Evolutionary conservation across 1,140 invertebrate genomes (phyloP), one percentile per base, ranked within the genome.

Genomic region (Drosophila murphyi): DNA sequence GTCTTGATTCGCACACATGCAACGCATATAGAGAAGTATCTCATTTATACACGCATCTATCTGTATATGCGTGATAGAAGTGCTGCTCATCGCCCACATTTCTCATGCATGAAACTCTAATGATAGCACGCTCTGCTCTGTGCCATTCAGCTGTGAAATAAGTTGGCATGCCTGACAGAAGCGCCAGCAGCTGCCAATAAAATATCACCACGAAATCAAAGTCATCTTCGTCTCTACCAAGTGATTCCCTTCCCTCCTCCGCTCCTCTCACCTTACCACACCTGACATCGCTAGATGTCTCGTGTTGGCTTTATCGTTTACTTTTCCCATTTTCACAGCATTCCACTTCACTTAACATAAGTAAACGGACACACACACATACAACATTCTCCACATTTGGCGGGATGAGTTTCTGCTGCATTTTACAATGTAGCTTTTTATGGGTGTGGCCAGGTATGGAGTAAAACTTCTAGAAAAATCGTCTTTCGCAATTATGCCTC

Each of bases 331-430:
- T 86, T 86, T 87, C 82, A 86, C 70, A 64, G 64, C 76, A 64
- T 87, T 87, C 83, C 82, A 76, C 79, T 79, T 82, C 82, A 79
- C 79, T 87, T 79, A 76, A 70, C 82, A 82, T 70, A 82, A 71
- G 62, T 67, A 55, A 72, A 4, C 51, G 20, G 47, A 43, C 61
- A 32, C 35, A 12, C 41, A 41, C 34, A 64, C 59, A 12, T 4
- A 10, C 45, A 28, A 31, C 35, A 8, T 39, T 10, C 47, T 29
- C 45, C 20, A 20, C 20, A 20, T 20, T 20, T 20, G 20, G 20
- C 20, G 20, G 20, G 20, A 20, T 20, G 20, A 20, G 20, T 20
- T 20, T 20, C 1, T 1, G 20, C 20, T 20, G 20, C 20, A 20
- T 20, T 20, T 20, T 20, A 20, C 20, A 20, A 20, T 20, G 20